Evolutionary conservation across 2,113 vertebrate species (phyloP).

Genomic region (Oryzias woworae): DNA sequence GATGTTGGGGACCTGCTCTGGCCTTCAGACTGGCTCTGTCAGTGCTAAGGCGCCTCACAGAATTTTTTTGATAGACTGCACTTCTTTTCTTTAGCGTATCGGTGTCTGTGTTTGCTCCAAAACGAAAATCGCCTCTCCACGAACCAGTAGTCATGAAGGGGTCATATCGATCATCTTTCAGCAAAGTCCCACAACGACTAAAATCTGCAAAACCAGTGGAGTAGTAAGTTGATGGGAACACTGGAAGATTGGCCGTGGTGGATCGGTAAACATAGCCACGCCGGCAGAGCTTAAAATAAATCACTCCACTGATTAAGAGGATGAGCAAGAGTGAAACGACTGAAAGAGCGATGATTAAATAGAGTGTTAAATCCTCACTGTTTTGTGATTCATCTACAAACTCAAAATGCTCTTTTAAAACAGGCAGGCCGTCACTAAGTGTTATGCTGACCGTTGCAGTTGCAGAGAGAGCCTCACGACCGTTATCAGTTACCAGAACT

Average conservation of each 20-base stretch:
- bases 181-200: constrained; percentile 65
- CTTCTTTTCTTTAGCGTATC: constrained; percentile 70
- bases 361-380: constrained; percentile 61
- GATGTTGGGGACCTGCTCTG: constrained; percentile 46
- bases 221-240: constrained; percentile 67
- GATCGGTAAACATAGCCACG: constrained; percentile 57
- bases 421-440: constrained; percentile 60
- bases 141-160: constrained; percentile 72
- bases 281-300: constrained; percentile 66
- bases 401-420: constrained; percentile 62
- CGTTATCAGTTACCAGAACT: constrained; percentile 69
- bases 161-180: constrained; percentile 69
- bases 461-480: constrained; percentile 61
- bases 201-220: constrained; percentile 61
- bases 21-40: constrained; percentile 58
- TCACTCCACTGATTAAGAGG: constrained; percentile 57
- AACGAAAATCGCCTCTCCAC: constrained; percentile 74
- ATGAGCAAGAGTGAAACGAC: constrained; percentile 64
- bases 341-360: constrained; percentile 71
- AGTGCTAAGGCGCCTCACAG: constrained; percentile 50
- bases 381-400: constrained; percentile 48
- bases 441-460: constrained; percentile 66
- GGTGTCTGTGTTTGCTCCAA: constrained; percentile 67
- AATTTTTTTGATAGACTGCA: constrained; percentile 67
- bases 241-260: constrained; percentile 53